Evolutionary conservation across 2,888 invertebrate species (phyloP), one percentile per base, ranked within the genome.

Genomic region (Erebia epiphron): DNA sequence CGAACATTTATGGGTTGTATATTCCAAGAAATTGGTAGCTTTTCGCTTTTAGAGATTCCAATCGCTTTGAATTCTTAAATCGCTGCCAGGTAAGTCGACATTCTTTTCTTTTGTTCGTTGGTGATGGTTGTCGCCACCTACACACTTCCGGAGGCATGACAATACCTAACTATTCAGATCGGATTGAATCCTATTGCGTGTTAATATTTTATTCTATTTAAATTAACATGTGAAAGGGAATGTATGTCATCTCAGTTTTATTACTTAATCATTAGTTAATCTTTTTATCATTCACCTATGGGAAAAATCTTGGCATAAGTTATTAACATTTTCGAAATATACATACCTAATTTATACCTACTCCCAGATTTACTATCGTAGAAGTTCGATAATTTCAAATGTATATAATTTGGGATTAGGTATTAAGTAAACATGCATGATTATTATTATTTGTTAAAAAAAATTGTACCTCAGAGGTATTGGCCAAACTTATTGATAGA

Each of bases 131-230:
- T 82, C 80, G 78, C 81, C 79, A 77, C 91, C 91, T 86, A 91
- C 91, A 79, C 88, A 84, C 83, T 88, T 91, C 91, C 92, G 91
- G 91, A 83, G 83, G 80, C 80, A 80, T 79, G 82, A 83, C 82
- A 83, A 81, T 80, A 79, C 76, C 76, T 75, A 78, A 79, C 76
- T 77, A 82, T 84, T 82, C 77, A 68, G 68, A 54, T 60, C 68
- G 72, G 41, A 71, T 73, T 73, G 70, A 54, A 68, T 74, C 65
- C 68, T 68, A 69, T 70, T 54, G 64, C 63, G 64, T 65, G 54
- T 71, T 76, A 72, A 69, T 67, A 71, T 50, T 70, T 50, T 68
- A 70, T 73, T 71, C 67, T 66, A 69, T 69, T 73, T 56, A 69
- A 67, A 73, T 75, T 70, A 68, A 60, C 66, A 68, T 68, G 56